Evolutionary conservation across 2,797 vertebrate genomes (phyloP).

Genomic region (Hypotaenidia philippensis): DNA sequence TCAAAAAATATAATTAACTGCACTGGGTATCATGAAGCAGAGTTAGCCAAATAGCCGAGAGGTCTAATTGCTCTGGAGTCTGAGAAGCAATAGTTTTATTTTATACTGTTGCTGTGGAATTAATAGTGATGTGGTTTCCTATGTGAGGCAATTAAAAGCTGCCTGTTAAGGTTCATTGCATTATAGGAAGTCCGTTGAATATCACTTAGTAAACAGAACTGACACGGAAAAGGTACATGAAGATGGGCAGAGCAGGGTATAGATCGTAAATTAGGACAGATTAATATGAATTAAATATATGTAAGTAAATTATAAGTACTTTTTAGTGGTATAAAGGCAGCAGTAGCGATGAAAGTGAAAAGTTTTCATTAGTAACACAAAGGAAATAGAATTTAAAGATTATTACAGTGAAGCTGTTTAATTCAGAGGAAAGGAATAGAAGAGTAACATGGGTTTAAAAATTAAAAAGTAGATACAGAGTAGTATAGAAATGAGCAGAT

Average conservation of each 20-base stretch:
- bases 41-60: conserved; percentile 86
- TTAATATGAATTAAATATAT: conserved; percentile 53
- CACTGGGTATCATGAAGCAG: conserved; percentile 84
- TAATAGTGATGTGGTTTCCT: conserved; percentile 84
- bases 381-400: conserved; percentile 33
- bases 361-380: conserved; percentile 39
- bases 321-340: neutral
- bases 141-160: conserved; percentile 81
- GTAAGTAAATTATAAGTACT: conserved; percentile 63
- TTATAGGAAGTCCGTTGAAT: conserved; percentile 81
- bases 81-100: conserved; percentile 83
- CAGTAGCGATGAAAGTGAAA: neutral
- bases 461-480: neutral
- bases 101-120: conserved; percentile 80
- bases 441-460: conserved; percentile 14
- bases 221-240: conserved; percentile 69
- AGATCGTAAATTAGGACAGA: conserved; percentile 52
- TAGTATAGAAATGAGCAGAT: neutral
- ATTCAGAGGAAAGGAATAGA: neutral
- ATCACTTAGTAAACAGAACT: conserved; percentile 82
- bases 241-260: conserved; percentile 56
- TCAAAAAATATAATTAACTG: conserved; percentile 88
- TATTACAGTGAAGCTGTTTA: conserved; percentile 4
- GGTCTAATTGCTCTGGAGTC: conserved; percentile 83
- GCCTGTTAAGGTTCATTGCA: conserved; percentile 81